Percentiles rank a stretch among this genome's conserved stretches.
These are phyloP conservation scores for Gobio gobio DNA, from an alignment of 2,113 vertebrate genomes.

Conservation along the genomic window DNA sequence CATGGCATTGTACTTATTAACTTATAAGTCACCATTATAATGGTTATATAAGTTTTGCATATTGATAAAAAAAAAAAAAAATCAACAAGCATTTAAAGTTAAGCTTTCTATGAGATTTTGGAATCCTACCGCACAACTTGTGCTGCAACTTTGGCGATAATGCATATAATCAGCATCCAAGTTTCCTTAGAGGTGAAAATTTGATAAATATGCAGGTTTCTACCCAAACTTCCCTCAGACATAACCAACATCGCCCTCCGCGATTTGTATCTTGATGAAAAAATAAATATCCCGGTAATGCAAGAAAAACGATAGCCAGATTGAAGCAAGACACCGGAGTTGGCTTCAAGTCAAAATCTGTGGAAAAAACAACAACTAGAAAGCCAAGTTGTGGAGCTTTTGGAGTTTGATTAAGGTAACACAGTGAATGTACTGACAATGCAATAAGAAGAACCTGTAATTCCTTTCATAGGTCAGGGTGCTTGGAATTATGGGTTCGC, in stretches of 20 bases:
- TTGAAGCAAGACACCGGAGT: conserved; percentile 50
- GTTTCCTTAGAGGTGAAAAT: conserved; percentile 25
- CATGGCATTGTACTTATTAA: neutral
- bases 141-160: neutral
- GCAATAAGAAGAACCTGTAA: neutral
- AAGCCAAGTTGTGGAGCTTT: conserved; percentile 27
- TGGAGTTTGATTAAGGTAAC: conserved; percentile 11
- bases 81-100: neutral
- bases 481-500: conserved; percentile 34
- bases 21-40: neutral
- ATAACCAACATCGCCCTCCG: neutral
- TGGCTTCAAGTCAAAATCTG: conserved; percentile 13
- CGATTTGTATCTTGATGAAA: conserved; percentile 24
- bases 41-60: neutral
- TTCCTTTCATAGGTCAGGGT: conserved; percentile 13
- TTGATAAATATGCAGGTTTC: conserved; percentile 21
- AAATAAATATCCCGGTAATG: conserved; percentile 41
- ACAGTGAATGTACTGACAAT: conserved; percentile 1
- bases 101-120: neutral
- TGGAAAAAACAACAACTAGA: conserved; percentile 22
- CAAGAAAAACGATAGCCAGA: conserved; percentile 27
- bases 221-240: neutral
- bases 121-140: neutral
- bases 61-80: no score
- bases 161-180: neutral